Conservation (phyloP, 2,113 vertebrate genomes). For the Illadopsis cleaveri region DNA sequence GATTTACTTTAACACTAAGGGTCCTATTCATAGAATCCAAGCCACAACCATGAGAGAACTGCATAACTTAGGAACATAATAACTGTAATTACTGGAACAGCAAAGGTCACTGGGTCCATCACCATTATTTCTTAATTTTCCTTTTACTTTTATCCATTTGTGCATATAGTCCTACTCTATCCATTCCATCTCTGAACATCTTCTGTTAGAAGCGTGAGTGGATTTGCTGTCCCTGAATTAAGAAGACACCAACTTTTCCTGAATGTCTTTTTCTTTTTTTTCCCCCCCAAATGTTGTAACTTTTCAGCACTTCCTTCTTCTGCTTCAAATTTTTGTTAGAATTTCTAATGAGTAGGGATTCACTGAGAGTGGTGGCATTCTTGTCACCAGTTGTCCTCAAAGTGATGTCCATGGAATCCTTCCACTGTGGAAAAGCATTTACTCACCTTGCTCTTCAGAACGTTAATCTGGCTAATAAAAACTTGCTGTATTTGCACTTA, state of each 20-base stretch:
- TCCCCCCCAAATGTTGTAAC: background rate
- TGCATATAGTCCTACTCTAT: background rate
- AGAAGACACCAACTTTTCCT: background rate
- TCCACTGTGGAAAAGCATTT: background rate
- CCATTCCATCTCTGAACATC: background rate
- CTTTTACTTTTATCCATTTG: background rate
- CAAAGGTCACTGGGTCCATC: constrained; percentile 24
- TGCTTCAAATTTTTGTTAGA: background rate
- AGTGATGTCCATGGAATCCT: fast-evolving
- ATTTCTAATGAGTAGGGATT: background rate
- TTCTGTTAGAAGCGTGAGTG: background rate
- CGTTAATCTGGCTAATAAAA: background rate
- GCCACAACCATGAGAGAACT: constrained; percentile 24
- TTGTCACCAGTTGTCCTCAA: background rate
- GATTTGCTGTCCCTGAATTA: background rate
- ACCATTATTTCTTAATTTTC: constrained; percentile 25
- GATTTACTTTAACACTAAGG: constrained; percentile 50
- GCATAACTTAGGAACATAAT: constrained; percentile 36
- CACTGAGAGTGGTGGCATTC: background rate
- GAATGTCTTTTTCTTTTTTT: background rate
- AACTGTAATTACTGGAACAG: background rate
- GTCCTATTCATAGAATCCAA: constrained; percentile 31
- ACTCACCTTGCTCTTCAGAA: background rate
- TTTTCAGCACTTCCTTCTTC: background rate
- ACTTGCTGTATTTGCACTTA: background rate